Percentiles rank a stretch among this genome's conserved stretches.
phyloP scores from a whole-genome alignment of 2,797 vertebrate genomes.

The Glyptemys insculpta region DNA sequence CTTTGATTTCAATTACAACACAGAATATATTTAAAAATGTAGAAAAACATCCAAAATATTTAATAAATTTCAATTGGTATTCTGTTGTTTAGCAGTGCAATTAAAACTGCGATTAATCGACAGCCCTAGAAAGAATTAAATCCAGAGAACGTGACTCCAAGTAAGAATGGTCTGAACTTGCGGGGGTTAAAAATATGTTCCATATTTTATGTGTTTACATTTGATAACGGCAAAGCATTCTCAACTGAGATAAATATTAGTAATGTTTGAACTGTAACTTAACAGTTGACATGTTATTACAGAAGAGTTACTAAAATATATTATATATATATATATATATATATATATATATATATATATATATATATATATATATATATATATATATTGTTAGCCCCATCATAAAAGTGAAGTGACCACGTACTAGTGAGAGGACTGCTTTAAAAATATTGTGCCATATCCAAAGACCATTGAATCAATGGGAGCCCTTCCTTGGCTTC shows the following conservation, averaged over 20 bases:
- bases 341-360: too few relatives aligned
- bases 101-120: too few relatives aligned
- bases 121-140: background rate
- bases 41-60: too few relatives aligned
- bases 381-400: slow-evolving; percentile 7
- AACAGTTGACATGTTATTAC: slow-evolving; percentile 13
- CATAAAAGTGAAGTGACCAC: background rate
- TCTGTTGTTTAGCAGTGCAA: too few relatives aligned
- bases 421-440: background rate
- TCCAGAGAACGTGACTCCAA: background rate
- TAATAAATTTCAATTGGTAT: too few relatives aligned
- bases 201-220: slow-evolving; percentile 4
- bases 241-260: slow-evolving; percentile 20
- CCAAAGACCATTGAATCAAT: background rate
- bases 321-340: too few relatives aligned
- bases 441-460: background rate
- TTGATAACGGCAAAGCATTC: background rate
- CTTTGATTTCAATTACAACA: too few relatives aligned
- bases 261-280: slow-evolving; percentile 12
- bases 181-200: background rate
- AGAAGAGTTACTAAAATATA: slow-evolving; percentile 12
- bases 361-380: too few relatives aligned
- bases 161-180: background rate
- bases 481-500: background rate
- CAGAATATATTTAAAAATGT: too few relatives aligned